Base-by-base conservation (phyloP, 2,113 vertebrate genomes). In the Myiopsitta monachus region DNA sequence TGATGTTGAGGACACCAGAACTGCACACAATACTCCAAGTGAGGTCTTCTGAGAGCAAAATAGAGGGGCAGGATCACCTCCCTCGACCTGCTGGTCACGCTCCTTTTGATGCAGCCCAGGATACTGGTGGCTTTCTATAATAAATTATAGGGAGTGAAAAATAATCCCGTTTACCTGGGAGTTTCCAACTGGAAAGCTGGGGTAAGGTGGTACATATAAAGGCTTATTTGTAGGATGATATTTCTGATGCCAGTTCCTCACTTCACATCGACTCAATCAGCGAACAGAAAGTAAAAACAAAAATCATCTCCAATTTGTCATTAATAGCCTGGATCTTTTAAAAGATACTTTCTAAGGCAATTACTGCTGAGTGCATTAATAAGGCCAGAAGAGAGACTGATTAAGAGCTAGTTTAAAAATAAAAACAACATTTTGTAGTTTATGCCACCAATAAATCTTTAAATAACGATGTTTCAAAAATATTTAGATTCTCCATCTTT, bases 341-440 rank as follows among this genome's bases (percentile, higher is more conserved):
- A 68, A 94, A 80, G 46, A 57, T 64, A 61, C 62, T 95, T 92
- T 93, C 75, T 75, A 81, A 91, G 66, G 76, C 73, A 92, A 62
- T 92, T 90, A 90, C 78, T 33, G 26, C 69, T 66, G 73, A 92
- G 55, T 64, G 80, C 62, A 89, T 88, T 95, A 92, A 73, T 92
- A 89, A 93, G 74, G 26, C 24, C 55, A 94, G 44, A 92, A 78
- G 69, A 93, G 80, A 72, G 80, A 22, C 86, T 96, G 92, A 96
- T 95, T 90, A 94, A 92, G 76, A 84, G 51, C 66, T 39, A 77
- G 64, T 86, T 94, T 95, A 81, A 97, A 95, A 96, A 96, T 94
- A 92, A 93, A 88, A 88, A 7, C 79, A 52, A 6, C 17, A 13
- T 92, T 95, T 92, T 81, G 39, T 83, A 80, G 66, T 93, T 85